phyloP scores from a whole-genome alignment of 2,797 vertebrate species.

The Heterohyrax brucei region DNA sequence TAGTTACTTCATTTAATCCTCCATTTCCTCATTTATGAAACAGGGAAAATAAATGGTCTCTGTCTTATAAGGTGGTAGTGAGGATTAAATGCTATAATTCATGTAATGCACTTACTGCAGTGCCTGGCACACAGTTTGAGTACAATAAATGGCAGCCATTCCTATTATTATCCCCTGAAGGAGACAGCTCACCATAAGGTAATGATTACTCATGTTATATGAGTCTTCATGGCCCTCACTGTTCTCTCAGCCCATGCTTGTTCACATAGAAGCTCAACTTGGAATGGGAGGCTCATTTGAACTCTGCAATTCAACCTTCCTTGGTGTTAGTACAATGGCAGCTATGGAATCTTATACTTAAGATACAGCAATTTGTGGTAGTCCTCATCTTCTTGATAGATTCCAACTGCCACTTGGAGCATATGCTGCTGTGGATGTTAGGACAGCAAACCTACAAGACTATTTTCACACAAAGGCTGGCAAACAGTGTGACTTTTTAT shows the following conservation, averaged over 20 bases:
- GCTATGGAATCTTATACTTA: conserved; percentile 41
- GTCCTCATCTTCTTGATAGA: conserved; percentile 71
- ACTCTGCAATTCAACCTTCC: conserved; percentile 46
- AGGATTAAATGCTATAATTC: conserved; percentile 42
- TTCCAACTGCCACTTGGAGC: conserved; percentile 63
- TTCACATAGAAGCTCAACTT: conserved; percentile 28
- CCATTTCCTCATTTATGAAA: conserved; percentile 53
- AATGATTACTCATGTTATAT: conserved; percentile 54
- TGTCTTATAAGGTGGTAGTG: not conserved
- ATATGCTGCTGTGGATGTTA: conserved; percentile 59
- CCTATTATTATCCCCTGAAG: conserved; percentile 36
- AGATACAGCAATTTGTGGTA: conserved; percentile 51
- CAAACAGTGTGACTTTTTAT: conserved; percentile 46
- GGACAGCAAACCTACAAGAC: conserved; percentile 41
- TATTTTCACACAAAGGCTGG: conserved; percentile 66
- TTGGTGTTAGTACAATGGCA: conserved; percentile 46
- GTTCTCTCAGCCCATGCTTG: not conserved
- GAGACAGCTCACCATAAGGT: conserved; percentile 8
- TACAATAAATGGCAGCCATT: conserved; percentile 22
- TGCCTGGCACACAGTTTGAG: not conserved
- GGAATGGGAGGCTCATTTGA: conserved; percentile 34
- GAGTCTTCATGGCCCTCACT: not conserved
- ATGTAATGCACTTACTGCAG: conserved; percentile 41
- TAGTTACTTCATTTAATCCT: conserved; percentile 22
- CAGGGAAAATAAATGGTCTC: conserved; percentile 26